Conservation (phyloP, 2,797 vertebrate species). For the Poecile montanus region DNA sequence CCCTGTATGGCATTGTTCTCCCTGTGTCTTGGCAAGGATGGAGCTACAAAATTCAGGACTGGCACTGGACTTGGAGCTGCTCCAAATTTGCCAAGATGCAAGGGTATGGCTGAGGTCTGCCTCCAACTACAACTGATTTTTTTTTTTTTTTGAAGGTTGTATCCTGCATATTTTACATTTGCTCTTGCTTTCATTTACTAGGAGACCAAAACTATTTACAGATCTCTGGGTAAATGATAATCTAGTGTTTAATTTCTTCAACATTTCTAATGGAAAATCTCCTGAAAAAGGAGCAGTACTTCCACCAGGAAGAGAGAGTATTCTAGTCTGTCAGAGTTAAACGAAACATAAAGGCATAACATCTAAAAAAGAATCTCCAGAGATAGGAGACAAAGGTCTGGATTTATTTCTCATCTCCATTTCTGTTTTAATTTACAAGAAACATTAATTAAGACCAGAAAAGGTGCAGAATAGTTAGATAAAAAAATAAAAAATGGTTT, state of each 20-base stretch:
- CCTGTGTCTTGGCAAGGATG: background rate
- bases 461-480: background rate
- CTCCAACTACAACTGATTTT: background rate
- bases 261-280: background rate
- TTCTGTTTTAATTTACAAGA: background rate
- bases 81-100: background rate
- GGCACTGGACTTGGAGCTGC: background rate
- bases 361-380: background rate
- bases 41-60: background rate
- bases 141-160: background rate
- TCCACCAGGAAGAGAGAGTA: background rate
- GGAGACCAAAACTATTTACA: background rate
- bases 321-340: background rate
- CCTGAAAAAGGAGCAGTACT: background rate
- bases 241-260: background rate
- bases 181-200: background rate
- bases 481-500: background rate
- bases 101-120: background rate
- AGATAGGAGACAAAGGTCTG: background rate
- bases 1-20: background rate
- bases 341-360: background rate
- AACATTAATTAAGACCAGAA: background rate
- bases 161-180: background rate
- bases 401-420: background rate
- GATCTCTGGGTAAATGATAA: background rate